Conservation (phyloP, 2,797 vertebrate genomes). For the Gymnopithys bicolor region DNA sequence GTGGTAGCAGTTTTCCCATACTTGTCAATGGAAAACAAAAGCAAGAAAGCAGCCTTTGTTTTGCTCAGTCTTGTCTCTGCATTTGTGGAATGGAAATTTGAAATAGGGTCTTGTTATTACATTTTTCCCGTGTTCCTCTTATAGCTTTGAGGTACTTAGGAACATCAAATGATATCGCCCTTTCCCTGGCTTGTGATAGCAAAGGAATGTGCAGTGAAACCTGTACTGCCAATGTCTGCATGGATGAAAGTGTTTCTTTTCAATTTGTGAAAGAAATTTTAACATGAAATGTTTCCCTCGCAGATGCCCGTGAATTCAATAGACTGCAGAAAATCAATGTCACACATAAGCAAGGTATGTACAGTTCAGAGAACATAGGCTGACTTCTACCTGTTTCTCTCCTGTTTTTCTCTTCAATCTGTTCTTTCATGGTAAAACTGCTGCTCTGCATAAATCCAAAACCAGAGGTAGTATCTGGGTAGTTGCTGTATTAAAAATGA, state of each 20-base stretch:
- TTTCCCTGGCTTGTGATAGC: neutral
- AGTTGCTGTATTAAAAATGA: neutral
- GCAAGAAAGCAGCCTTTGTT: neutral
- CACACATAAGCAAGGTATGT: constrained; percentile 72
- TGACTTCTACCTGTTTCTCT: neutral
- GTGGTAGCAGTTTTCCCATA: neutral
- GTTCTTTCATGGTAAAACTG: neutral
- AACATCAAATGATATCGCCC: neutral
- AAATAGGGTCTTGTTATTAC: neutral
- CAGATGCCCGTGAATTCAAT: constrained; percentile 76
- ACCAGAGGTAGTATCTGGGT: neutral
- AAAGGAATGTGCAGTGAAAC: neutral
- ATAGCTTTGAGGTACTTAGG: neutral
- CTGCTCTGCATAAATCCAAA: neutral
- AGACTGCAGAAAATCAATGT: constrained; percentile 77
- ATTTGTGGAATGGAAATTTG: neutral
- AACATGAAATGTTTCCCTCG: neutral
- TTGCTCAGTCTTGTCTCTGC: neutral
- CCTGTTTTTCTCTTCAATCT: neutral
- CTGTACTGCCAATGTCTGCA: neutral
- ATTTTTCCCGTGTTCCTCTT: neutral
- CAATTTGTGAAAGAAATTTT: neutral
- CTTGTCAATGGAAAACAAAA: neutral
- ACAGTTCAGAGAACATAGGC: neutral
- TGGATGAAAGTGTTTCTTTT: neutral